Conservation (phyloP, 2,888 invertebrate genomes). For the Drepanosiphum platanoidis region DNA sequence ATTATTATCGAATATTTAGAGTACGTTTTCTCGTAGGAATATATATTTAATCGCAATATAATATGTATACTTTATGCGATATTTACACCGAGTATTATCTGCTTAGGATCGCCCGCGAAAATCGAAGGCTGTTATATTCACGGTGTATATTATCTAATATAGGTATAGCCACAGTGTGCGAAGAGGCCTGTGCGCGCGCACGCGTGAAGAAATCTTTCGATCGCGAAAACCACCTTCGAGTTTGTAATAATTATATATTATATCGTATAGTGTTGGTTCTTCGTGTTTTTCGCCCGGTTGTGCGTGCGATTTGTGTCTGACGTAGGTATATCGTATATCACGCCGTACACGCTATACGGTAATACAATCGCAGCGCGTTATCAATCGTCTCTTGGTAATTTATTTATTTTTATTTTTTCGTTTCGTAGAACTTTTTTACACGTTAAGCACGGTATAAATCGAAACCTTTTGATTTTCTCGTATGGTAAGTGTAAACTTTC, state of each 20-base stretch:
- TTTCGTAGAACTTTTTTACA: background rate
- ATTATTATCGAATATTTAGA: background rate
- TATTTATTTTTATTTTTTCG: background rate
- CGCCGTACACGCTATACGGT: background rate
- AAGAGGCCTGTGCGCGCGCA: background rate
- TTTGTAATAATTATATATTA: background rate
- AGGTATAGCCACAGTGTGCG: background rate
- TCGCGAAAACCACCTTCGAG: too few relatives aligned
- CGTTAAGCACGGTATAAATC: too few relatives aligned
- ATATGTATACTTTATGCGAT: too few relatives aligned
- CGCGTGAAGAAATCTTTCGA: background rate
- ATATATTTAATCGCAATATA: background rate
- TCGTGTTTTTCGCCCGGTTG: background rate
- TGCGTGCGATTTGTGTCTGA: background rate
- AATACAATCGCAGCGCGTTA: too few relatives aligned
- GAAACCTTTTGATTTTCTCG: background rate
- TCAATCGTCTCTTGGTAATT: too few relatives aligned
- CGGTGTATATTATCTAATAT: too few relatives aligned
- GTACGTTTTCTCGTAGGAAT: background rate
- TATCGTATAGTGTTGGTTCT: background rate
- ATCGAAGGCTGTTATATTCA: background rate
- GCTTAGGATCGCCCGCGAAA: background rate
- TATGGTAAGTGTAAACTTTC: background rate
- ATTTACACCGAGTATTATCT: too few relatives aligned
- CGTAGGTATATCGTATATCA: too few relatives aligned